Evolutionary conservation across 2,113 vertebrate genomes (phyloP).

Genomic region (Barbus barbus): DNA sequence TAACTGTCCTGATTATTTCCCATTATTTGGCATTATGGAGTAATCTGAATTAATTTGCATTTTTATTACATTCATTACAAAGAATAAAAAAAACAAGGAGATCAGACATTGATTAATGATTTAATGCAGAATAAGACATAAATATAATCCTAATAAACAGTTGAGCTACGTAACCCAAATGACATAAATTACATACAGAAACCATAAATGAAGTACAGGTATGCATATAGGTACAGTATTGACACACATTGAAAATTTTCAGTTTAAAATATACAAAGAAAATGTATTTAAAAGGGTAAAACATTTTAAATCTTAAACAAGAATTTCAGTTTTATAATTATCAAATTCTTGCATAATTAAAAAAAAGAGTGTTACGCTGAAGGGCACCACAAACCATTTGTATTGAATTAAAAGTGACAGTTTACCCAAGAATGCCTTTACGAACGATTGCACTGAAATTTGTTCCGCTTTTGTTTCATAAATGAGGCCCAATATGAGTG

Average conservation of each 20-base stretch:
- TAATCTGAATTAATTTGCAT: conserved; percentile 36
- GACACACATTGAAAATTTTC: neutral
- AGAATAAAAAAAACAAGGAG: neutral
- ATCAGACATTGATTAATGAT: conserved; percentile 33
- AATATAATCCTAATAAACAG: neutral
- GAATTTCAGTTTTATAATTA: neutral
- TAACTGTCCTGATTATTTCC: conserved; percentile 30
- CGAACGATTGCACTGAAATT: neutral
- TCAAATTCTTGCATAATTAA: neutral
- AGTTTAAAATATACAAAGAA: neutral
- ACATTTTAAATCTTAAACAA: neutral
- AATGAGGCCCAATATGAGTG: no score
- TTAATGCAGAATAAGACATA: conserved; percentile 13
- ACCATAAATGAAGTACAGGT: neutral
- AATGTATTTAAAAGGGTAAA: neutral
- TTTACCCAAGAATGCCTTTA: neutral
- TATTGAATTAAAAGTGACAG: neutral
- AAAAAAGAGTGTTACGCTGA: neutral
- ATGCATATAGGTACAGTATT: neutral
- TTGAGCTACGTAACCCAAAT: neutral
- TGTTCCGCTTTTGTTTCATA: no score
- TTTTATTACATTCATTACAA: conserved; percentile 37
- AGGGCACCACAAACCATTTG: neutral
- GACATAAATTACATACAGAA: neutral
- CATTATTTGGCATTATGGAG: conserved; percentile 36